Conservation (phyloP, 2,797 vertebrate species). For the Tinamus major region DNA sequence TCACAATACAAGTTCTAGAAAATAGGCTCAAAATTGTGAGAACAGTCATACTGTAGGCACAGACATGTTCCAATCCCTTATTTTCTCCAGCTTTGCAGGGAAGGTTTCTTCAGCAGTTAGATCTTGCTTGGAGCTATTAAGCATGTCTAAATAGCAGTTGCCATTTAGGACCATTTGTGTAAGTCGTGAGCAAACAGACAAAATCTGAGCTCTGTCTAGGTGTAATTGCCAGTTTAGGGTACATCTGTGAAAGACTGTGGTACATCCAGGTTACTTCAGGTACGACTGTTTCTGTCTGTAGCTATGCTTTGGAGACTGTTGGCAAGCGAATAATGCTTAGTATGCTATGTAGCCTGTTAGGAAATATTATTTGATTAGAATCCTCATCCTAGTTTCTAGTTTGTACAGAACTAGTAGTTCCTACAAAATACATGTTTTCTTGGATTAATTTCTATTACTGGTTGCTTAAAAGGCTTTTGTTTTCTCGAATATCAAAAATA, state of each 20-base stretch:
- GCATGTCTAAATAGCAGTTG: not conserved
- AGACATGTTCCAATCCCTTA: fast-evolving
- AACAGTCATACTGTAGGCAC: not conserved
- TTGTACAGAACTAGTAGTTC: not conserved
- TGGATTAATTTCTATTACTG: not conserved
- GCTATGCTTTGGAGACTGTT: not conserved
- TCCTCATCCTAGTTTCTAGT: not conserved
- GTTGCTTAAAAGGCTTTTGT: not conserved
- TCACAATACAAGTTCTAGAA: not conserved
- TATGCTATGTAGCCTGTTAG: not conserved
- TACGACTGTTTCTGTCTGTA: not conserved
- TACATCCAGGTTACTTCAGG: not conserved
- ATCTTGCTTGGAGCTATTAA: not conserved
- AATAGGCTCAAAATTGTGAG: not conserved
- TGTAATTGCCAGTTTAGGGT: not conserved
- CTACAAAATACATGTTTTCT: not conserved
- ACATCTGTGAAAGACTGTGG: not conserved
- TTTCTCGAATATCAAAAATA: not conserved
- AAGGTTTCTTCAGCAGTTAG: constrained; percentile 12
- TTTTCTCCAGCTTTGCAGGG: not conserved
- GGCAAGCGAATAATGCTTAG: not conserved
- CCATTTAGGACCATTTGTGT: not conserved
- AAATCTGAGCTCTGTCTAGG: not conserved
- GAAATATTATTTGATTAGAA: not conserved
- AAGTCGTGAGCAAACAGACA: not conserved